phyloP scores from a whole-genome alignment of 2,888 invertebrate genomes.

The Tridacna gigas region DNA sequence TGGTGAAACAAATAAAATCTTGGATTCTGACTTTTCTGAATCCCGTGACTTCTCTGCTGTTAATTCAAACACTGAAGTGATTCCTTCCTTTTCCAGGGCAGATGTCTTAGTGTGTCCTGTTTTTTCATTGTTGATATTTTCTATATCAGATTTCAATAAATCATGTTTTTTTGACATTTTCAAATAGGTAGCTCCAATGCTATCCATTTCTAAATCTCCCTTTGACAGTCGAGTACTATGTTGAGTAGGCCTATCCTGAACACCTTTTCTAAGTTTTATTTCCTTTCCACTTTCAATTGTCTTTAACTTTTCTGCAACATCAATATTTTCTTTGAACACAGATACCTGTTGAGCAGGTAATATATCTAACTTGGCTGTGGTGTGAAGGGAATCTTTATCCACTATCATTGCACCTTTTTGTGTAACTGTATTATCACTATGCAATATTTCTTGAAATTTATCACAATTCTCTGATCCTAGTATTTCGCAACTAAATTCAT shows the following conservation, averaged over 20 bases:
- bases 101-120: not conserved
- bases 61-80: constrained; percentile 22
- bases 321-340: no score
- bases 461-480: no score
- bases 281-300: constrained; percentile 14
- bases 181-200: constrained; percentile 16
- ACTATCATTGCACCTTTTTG: no score
- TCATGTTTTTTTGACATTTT: constrained; percentile 21
- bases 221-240: constrained; percentile 3
- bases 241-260: not conserved
- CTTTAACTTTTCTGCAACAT: constrained; percentile 21
- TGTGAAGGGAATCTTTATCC: no score
- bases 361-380: no score
- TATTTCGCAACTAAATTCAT: no score
- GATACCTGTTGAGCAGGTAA: no score
- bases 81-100: not conserved
- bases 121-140: not conserved
- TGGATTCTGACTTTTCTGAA: not conserved
- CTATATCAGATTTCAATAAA: not conserved
- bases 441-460: no score
- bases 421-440: no score
- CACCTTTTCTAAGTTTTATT: not conserved
- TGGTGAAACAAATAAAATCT: not conserved
- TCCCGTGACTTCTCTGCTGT: not conserved
- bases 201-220: constrained; percentile 17